Conservation (phyloP, 2,888 invertebrate species). For the Panzeria rudis region DNA sequence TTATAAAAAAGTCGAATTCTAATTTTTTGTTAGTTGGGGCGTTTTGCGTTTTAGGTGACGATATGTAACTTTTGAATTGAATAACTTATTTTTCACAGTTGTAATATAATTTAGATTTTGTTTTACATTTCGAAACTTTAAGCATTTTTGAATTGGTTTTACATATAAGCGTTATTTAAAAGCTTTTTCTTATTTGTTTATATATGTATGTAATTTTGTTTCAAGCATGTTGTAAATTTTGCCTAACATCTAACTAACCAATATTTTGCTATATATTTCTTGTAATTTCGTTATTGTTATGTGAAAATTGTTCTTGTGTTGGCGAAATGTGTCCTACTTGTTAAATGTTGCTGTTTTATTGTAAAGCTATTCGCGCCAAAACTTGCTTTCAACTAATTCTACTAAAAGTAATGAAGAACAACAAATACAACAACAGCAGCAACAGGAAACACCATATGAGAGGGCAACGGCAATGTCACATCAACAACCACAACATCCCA, state of each 20-base stretch:
- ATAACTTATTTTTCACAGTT: not conserved
- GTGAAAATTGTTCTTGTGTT: conserved; percentile 56
- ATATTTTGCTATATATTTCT: conserved; percentile 72
- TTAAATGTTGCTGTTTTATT: conserved; percentile 45
- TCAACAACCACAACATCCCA: conserved; percentile 68
- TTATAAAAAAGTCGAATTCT: too few species aligned
- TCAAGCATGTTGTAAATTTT: conserved; percentile 42
- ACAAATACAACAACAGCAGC: conserved; percentile 80
- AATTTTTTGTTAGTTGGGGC: too few species aligned
- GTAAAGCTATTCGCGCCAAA: conserved; percentile 93
- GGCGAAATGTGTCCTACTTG: conserved; percentile 31
- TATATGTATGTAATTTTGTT: conserved; percentile 15
- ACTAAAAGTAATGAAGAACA: conserved; percentile 89
- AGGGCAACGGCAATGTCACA: conserved; percentile 51
- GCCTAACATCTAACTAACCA: conserved; percentile 43
- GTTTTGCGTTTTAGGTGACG: too few species aligned
- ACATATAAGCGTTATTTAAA: not conserved
- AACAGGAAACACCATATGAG: conserved; percentile 79
- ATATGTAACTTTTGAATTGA: too few species aligned
- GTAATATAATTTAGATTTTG: not conserved
- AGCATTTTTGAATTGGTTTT: too few species aligned
- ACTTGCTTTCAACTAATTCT: conserved; percentile 89
- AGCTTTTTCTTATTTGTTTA: not conserved
- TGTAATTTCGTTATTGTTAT: conserved; percentile 58
- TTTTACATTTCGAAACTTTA: not conserved